These are phyloP conservation scores for Brienomyrus brachyistius DNA, from an alignment of 2,113 vertebrate genomes.

Conservation along the genomic window DNA sequence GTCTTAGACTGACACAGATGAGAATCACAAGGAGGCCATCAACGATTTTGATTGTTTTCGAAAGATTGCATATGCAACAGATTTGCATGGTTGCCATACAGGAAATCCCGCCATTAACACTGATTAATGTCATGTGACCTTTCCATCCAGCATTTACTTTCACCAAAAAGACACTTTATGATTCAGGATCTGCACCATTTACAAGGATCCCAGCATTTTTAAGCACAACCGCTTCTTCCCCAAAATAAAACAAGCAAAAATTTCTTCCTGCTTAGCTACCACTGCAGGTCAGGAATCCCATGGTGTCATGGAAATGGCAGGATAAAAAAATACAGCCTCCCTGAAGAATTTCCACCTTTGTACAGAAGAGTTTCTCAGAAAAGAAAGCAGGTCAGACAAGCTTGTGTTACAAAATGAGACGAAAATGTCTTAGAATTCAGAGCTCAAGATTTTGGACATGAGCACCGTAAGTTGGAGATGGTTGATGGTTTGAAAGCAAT, in stretches of 20 bases:
- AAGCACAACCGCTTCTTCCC: not conserved
- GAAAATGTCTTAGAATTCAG: not conserved
- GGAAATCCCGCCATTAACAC: no score
- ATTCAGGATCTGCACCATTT: not conserved
- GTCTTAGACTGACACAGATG: no score
- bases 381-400: not conserved
- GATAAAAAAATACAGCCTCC: not conserved
- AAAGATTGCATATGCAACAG: no score
- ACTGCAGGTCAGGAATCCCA: not conserved
- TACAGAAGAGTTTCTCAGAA: not conserved
- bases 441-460: not conserved
- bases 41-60: no score
- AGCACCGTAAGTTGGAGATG: not conserved
- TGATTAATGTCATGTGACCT: no score
- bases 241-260: not conserved
- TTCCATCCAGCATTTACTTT: not conserved
- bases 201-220: not conserved
- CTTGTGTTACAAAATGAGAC: not conserved
- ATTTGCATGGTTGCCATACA: no score
- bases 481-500: not conserved
- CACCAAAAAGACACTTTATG: not conserved
- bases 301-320: not conserved
- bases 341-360: not conserved
- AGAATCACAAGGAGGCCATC: no score
- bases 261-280: not conserved